Conservation (phyloP, 2,113 vertebrate genomes). For the Corythaixoides concolor region DNA sequence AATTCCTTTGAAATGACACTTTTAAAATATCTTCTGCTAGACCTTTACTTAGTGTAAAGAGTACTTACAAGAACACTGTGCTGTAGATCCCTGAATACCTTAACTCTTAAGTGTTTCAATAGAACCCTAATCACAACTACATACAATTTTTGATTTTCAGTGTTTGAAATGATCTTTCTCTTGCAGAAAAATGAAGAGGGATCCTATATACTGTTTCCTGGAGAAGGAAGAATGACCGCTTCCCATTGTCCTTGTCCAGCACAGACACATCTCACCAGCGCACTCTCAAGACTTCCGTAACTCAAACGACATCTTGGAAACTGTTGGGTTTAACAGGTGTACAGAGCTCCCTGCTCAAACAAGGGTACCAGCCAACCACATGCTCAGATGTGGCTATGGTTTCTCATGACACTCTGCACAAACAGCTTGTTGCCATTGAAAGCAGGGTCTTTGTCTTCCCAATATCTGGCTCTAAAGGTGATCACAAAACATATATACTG, state of each 20-base stretch:
- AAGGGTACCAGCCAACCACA: background rate
- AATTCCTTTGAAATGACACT: background rate
- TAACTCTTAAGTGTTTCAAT: background rate
- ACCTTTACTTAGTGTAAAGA: background rate
- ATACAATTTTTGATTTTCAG: background rate
- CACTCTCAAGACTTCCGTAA: background rate
- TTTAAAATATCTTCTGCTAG: background rate
- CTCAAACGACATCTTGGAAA: background rate
- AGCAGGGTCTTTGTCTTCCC: background rate
- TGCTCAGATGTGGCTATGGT: background rate
- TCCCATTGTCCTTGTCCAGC: background rate
- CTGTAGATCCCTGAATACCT: background rate
- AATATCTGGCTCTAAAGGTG: background rate
- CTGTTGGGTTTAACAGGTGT: background rate
- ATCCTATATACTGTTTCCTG: background rate
- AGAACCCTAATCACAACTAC: background rate
- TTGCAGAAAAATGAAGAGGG: background rate
- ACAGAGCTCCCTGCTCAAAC: background rate
- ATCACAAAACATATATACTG: background rate
- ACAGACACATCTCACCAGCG: background rate
- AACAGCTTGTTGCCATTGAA: background rate
- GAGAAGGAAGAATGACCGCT: background rate
- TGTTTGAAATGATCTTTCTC: background rate
- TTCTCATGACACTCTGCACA: background rate
- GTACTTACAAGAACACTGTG: background rate